Percentiles rank a stretch among this genome's conserved stretches.
Evolutionary conservation across 2,797 vertebrate genomes (phyloP).

Genomic region (Uromys caudimaculatus): DNA sequence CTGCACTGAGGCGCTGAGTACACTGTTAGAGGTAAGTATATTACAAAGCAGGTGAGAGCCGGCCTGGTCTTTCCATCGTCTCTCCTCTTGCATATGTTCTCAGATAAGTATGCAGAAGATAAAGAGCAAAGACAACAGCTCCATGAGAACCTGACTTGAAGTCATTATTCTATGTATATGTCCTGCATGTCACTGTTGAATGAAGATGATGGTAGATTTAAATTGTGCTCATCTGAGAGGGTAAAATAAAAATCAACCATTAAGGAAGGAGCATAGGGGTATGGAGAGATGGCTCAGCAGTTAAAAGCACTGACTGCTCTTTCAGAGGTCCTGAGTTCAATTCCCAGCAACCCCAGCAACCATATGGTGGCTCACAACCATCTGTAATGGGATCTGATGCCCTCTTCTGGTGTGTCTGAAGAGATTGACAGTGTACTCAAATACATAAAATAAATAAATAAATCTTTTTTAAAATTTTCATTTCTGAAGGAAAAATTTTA

Average conservation of each 20-base stretch:
- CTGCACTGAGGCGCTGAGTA: neutral
- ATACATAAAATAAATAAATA: neutral
- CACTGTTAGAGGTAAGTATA: neutral
- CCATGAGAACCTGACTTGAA: neutral
- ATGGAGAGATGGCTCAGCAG: neutral
- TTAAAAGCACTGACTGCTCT: neutral
- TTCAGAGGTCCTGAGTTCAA: too few relatives aligned
- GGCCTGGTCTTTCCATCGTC: neutral
- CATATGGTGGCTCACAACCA: neutral
- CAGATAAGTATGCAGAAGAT: neutral
- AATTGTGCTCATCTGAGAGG: neutral
- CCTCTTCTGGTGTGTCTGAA: neutral
- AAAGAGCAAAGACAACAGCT: neutral
- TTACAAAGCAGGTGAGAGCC: neutral
- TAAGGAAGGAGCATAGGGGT: neutral
- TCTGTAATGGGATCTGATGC: neutral
- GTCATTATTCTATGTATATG: neutral
- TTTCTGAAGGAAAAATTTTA: neutral
- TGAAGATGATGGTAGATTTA: neutral
- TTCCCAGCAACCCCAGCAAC: neutral
- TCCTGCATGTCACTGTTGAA: neutral
- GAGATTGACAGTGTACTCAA: neutral
- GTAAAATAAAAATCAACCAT: neutral
- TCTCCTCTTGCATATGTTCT: neutral
- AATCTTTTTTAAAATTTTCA: neutral